phyloP scores from a whole-genome alignment of 2,888 invertebrate genomes.

The Theodoxus fluviatilis region DNA sequence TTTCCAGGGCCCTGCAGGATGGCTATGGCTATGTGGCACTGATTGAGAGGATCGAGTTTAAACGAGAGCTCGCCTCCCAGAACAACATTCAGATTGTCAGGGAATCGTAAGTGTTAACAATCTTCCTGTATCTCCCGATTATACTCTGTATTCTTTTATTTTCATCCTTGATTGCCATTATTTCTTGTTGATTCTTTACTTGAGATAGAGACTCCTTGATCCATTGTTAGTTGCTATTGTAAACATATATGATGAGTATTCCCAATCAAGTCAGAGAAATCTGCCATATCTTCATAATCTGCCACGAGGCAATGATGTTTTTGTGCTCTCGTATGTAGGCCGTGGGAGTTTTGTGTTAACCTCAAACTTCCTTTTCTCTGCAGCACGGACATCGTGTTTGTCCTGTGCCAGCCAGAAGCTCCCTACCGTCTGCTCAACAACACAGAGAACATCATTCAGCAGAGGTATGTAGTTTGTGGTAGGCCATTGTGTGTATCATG shows the following conservation, averaged over 20 bases:
- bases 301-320: neutral
- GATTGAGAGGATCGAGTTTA: slow-evolving; percentile 81
- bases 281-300: neutral
- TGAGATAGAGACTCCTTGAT: neutral
- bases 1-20: slow-evolving; percentile 72
- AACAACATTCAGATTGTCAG: slow-evolving; percentile 20
- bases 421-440: slow-evolving; percentile 37
- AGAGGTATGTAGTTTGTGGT: no score
- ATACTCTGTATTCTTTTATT: no score
- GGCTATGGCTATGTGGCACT: slow-evolving; percentile 80
- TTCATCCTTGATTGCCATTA: neutral
- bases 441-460: slow-evolving; percentile 14
- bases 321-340: neutral
- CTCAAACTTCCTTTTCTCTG: slow-evolving; percentile 27
- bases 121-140: no score
- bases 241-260: no score
- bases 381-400: slow-evolving; percentile 53
- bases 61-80: slow-evolving; percentile 27
- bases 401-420: slow-evolving; percentile 34
- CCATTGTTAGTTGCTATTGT: neutral
- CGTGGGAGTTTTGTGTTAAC: neutral
- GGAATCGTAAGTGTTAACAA: slow-evolving; percentile 31
- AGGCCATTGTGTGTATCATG: no score
- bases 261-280: no score
- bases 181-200: neutral